These are phyloP conservation scores for Motacilla alba DNA, from an alignment of 2,113 vertebrate genomes.

Conservation along the genomic window DNA sequence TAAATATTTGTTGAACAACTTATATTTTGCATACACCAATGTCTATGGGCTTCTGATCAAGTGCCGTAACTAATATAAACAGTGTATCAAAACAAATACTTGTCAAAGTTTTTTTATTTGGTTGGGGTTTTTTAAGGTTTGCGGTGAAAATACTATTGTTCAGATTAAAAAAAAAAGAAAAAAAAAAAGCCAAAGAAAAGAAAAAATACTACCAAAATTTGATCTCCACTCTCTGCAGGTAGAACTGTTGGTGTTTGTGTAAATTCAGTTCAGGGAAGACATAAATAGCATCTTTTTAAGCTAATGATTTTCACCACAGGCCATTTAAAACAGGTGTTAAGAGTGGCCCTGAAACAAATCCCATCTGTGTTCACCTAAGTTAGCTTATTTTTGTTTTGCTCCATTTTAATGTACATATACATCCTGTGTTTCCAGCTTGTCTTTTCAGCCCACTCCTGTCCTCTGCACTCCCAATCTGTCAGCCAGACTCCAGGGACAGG, in stretches of 20 bases:
- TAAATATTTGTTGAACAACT: neutral
- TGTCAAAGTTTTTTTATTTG: neutral
- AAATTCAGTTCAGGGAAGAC: neutral
- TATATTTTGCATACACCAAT: neutral
- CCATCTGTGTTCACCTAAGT: slow-evolving; percentile 46
- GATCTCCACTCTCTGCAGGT: neutral
- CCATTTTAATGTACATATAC: slow-evolving; percentile 30
- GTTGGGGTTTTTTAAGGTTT: neutral
- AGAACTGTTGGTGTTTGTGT: neutral
- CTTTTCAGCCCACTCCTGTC: neutral
- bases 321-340: slow-evolving; percentile 24
- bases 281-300: slow-evolving; percentile 20
- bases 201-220: neutral
- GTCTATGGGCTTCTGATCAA: neutral
- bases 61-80: neutral
- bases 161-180: neutral
- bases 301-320: slow-evolving; percentile 56
- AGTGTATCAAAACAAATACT: neutral
- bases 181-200: neutral
- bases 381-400: slow-evolving; percentile 41
- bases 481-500: neutral
- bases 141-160: neutral
- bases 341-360: slow-evolving; percentile 46
- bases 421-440: neutral
- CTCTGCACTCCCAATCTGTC: neutral